These are phyloP conservation scores for Ecliptopera silaceata DNA, from an alignment of 2,888 invertebrate species.

Conservation along the genomic window DNA sequence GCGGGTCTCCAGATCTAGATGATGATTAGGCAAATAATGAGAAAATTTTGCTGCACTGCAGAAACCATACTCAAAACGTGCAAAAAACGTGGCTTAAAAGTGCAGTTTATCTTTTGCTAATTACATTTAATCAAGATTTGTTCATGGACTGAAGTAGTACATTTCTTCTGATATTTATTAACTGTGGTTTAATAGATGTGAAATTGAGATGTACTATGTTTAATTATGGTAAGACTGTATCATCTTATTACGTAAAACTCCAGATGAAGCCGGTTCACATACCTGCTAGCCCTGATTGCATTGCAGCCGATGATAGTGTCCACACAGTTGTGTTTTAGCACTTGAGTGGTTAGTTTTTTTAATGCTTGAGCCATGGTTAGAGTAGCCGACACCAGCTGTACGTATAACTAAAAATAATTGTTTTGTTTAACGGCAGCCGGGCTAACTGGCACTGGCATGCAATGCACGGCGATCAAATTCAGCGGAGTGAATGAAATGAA, in stretches of 20 bases:
- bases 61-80: no score
- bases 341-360: constrained; percentile 61
- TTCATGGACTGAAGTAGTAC: not conserved
- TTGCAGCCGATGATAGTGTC: constrained; percentile 50
- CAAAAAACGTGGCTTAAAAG: not conserved
- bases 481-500: no score
- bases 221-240: not conserved
- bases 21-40: no score
- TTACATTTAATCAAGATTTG: not conserved
- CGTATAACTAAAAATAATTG: not conserved
- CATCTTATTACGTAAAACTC: constrained; percentile 60
- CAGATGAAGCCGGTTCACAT: constrained; percentile 53
- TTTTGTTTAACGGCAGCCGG: not conserved
- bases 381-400: constrained; percentile 37
- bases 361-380: constrained; percentile 64
- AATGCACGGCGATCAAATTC: no score
- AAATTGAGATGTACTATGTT: not conserved
- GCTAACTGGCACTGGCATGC: no score
- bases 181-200: not conserved
- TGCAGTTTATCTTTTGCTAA: not conserved
- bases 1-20: no score
- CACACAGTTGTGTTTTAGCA: constrained; percentile 63
- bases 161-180: not conserved
- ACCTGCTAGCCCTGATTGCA: constrained; percentile 64
- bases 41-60: no score